Evolutionary conservation across 92 coral and sea anemone genomes (phyloP).

Genomic region (Actinostola sp.): DNA sequence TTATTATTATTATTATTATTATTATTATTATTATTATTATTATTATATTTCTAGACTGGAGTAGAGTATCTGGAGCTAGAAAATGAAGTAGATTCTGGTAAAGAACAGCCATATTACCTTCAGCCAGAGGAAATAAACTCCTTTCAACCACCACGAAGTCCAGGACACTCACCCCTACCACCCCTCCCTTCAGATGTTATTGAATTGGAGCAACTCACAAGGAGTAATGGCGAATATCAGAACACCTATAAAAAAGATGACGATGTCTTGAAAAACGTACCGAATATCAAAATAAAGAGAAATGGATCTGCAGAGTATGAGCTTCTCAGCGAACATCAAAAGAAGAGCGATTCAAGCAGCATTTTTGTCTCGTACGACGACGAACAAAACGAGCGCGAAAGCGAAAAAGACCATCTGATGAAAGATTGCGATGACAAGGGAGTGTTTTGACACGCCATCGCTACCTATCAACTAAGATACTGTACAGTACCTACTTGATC

Average conservation of each 20-base stretch:
- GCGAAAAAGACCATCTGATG: slow-evolving; percentile 74
- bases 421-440: slow-evolving; percentile 59
- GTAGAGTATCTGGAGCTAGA: slow-evolving; percentile 78
- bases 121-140: slow-evolving; percentile 55
- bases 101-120: slow-evolving; percentile 49
- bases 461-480: slow-evolving; percentile 33
- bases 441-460: slow-evolving; percentile 62
- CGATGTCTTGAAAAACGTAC: slow-evolving; percentile 56
- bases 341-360: slow-evolving; percentile 40
- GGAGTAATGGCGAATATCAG: slow-evolving; percentile 17
- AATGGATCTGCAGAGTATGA: slow-evolving; percentile 61
- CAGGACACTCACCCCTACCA: slow-evolving; percentile 63
- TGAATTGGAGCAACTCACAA: slow-evolving; percentile 58
- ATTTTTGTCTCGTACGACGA: slow-evolving; percentile 49
- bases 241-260: slow-evolving; percentile 50
- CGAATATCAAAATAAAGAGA: slow-evolving; percentile 32
- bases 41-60: slow-evolving; percentile 55
- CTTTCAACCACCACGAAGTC: slow-evolving; percentile 43
- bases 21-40: background rate
- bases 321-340: slow-evolving; percentile 64
- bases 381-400: slow-evolving; percentile 48
- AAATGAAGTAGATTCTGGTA: slow-evolving; percentile 35
- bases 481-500: slow-evolving; percentile 15
- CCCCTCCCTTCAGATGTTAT: slow-evolving; percentile 78
- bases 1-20: no score